Percentiles rank a stretch among this genome's conserved stretches.
Conservation (phyloP, 2,797 vertebrate genomes). For the Silurus aristotelis region DNA sequence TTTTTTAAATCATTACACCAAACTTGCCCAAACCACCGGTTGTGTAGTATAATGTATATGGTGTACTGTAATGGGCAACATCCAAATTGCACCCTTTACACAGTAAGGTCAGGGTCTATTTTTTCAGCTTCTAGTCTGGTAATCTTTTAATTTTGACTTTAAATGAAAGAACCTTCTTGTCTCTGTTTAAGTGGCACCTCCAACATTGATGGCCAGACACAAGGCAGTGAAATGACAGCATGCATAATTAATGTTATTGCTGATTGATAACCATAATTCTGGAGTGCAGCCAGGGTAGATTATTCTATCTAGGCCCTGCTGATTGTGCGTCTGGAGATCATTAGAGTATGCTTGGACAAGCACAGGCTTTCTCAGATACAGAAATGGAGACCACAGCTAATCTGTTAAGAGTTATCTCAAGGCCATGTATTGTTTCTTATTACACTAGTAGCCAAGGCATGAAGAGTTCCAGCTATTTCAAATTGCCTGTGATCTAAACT, state of each 20-base stretch:
- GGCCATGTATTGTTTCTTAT: conserved; percentile 32
- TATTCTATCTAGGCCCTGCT: conserved; percentile 28
- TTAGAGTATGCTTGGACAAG: conserved; percentile 42
- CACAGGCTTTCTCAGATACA: conserved; percentile 35
- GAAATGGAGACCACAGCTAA: conserved; percentile 34
- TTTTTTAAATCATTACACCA: background rate
- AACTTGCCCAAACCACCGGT: conserved; percentile 3
- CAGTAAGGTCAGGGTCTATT: conserved; percentile 40
- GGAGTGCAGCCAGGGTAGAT: conserved; percentile 41
- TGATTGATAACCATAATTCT: conserved; percentile 55
- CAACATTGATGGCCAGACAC: conserved; percentile 41
- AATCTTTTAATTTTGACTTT: conserved; percentile 50
- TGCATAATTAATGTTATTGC: conserved; percentile 59
- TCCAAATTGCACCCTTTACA: background rate
- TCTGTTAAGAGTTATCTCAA: conserved; percentile 43
- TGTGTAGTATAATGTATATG: conserved; percentile 19
- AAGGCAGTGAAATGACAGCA: conserved; percentile 21
- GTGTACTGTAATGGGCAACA: conserved; percentile 38
- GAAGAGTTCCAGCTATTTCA: background rate
- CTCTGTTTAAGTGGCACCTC: conserved; percentile 39
- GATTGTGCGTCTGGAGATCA: conserved; percentile 52
- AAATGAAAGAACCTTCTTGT: conserved; percentile 46
- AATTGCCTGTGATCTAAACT: conserved; percentile 26
- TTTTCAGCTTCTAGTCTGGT: conserved; percentile 36
- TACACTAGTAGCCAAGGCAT: conserved; percentile 31